Percentiles rank a stretch among this genome's conserved stretches.
phyloP scores from a whole-genome alignment of 2,888 invertebrate species.

The Luperina testacea region DNA sequence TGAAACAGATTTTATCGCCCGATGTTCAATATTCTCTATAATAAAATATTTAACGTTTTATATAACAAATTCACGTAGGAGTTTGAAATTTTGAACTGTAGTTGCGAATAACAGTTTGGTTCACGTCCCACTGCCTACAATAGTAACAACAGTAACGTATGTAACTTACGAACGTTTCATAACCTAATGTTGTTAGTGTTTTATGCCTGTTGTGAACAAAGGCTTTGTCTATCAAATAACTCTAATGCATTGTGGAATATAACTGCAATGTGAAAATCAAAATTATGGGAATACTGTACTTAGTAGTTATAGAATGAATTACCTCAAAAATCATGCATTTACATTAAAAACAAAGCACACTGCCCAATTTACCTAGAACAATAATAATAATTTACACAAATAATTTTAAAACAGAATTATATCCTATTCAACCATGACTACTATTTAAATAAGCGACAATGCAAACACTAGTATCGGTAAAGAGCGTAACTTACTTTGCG shows the following conservation, averaged over 20 bases:
- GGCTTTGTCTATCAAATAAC: conserved; percentile 11
- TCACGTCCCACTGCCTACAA: conserved; percentile 10
- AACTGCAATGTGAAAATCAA: neutral
- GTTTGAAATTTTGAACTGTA: conserved; percentile 35
- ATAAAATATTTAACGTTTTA: conserved; percentile 25
- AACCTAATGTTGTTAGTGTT: conserved; percentile 27
- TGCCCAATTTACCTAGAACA: neutral
- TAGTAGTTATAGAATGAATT: neutral
- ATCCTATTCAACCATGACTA: neutral
- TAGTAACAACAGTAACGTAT: conserved; percentile 1
- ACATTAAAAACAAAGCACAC: neutral
- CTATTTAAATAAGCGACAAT: neutral
- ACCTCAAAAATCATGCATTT: neutral
- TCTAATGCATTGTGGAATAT: neutral
- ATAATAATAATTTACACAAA: neutral
- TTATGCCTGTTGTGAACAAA: conserved; percentile 2
- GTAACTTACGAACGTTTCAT: conserved; percentile 8
- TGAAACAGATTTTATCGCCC: conserved; percentile 2
- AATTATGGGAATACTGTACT: too few relatives aligned
- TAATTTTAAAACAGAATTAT: neutral
- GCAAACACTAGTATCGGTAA: conserved; percentile 19
- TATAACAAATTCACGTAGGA: conserved; percentile 22
- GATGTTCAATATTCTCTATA: conserved; percentile 5
- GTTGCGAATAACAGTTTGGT: conserved; percentile 35
- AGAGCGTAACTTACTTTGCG: conserved; percentile 80